These are phyloP conservation scores for Drosophila mauritiana DNA, from an alignment of 1,140 invertebrate genomes.

Conservation along the genomic window DNA sequence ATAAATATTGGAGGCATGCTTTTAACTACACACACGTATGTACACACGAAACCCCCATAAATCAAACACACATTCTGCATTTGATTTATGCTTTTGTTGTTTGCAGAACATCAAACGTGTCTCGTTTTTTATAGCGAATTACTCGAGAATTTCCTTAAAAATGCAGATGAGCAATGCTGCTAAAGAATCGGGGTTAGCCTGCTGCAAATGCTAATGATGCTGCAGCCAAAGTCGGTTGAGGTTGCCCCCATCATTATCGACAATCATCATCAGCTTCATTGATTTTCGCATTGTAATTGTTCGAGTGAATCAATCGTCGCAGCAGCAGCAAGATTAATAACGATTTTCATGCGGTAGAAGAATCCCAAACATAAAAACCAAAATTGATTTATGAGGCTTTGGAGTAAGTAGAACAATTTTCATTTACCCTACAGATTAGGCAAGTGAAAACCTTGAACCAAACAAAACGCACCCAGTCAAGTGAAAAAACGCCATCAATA, in stretches of 20 bases:
- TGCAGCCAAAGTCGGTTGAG: conserved; percentile 53
- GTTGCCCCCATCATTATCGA: conserved; percentile 55
- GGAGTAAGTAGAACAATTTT: conserved; percentile 33
- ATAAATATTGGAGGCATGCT: conserved; percentile 33
- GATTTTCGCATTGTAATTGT: conserved; percentile 64
- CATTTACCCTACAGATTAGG: neutral
- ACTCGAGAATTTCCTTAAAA: conserved; percentile 9
- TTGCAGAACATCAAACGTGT: conserved; percentile 22
- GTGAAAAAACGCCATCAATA: conserved; percentile 17
- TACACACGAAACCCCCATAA: conserved; percentile 22
- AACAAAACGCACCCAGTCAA: conserved; percentile 37
- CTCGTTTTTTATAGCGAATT: conserved; percentile 23
- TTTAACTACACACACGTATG: conserved; percentile 2
- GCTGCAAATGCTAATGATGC: conserved; percentile 42
- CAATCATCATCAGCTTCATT: conserved; percentile 52
- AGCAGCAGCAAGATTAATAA: conserved; percentile 34
- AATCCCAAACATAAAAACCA: conserved; percentile 11
- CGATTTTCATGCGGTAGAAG: conserved; percentile 21
- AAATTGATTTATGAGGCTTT: conserved; percentile 48
- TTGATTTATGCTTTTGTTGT: conserved; percentile 29
- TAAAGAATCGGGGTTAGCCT: conserved; percentile 16
- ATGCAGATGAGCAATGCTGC: conserved; percentile 1
- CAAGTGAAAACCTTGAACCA: conserved; percentile 42
- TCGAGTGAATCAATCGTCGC: conserved; percentile 17
- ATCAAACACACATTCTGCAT: conserved; percentile 37